Evolutionary conservation across 2,888 invertebrate species (phyloP), one percentile per base, ranked within the genome.

Genomic region (Mythimna ferrago): DNA sequence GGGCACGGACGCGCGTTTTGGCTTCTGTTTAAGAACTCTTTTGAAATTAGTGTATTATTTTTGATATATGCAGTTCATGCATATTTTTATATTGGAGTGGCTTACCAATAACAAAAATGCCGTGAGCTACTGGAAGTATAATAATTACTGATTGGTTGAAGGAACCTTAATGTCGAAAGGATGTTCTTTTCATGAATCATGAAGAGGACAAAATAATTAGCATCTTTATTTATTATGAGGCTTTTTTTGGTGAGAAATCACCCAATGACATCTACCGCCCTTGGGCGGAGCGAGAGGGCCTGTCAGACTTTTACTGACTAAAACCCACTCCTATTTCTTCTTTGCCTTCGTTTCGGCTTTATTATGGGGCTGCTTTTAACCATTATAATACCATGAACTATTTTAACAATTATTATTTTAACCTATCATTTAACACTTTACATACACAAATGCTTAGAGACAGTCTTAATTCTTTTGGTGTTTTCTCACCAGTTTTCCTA

Each of bases 21-120:
- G 95, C 96, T 95, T 94, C 96, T 95, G 96, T 95, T 93, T 94
- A 82, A 93, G 92, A 93, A 93, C 92, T 92, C 91, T 88, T 93
- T 90, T 90, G 84, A 93, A 92, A 93, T 93, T 92, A 92, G 92
- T 90, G 89, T 89, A 91, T 92, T 92, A 90, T 91, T 87, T 86
- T 89, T 88, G 54, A 86, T 83, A 68, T 72, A 78, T 86, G 74
- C 80, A 78, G 81, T 76, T 67, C 76, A 69, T 76, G 74, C 63
- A 65, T 76, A 76, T 73, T 72, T 78, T 81, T 82, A 74, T 76
- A 60, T 76, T 80, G 41, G 58, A 71, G 80, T 80, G 80, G 66
- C 74, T 79, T 81, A 83, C 80, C 71, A 74, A 81, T 83, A 80
- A 81, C 67, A 79, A 74, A 78, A 71, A 74, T 76, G 83, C 80